Conservation (phyloP, 2,113 vertebrate species). For the Microtus montanus region DNA sequence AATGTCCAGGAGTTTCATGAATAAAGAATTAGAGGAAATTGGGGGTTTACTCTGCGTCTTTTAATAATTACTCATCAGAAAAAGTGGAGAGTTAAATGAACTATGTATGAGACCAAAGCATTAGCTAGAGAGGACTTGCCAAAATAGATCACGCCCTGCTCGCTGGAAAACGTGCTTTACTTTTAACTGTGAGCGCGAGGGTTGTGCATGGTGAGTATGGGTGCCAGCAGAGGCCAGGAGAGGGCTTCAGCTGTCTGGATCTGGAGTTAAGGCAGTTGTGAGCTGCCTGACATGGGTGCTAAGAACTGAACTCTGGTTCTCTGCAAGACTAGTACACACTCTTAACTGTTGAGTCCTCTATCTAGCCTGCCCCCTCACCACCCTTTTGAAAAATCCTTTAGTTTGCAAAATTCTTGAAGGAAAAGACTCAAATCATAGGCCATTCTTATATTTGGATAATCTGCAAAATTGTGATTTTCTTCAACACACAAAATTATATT, state of each 20-base stretch:
- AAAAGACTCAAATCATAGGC: background rate
- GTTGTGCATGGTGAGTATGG: background rate
- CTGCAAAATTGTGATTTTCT: background rate
- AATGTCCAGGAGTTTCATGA: background rate
- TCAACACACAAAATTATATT: background rate
- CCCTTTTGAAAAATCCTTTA: constrained; percentile 21
- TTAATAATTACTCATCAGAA: background rate
- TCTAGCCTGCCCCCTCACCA: too few species aligned
- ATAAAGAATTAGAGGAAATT: background rate
- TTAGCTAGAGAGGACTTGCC: background rate
- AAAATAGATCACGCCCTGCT: background rate
- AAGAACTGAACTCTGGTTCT: background rate
- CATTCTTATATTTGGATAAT: constrained; percentile 35
- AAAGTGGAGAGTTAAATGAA: background rate
- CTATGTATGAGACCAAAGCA: background rate
- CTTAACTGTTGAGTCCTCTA: background rate
- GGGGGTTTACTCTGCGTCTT: background rate
- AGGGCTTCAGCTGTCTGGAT: background rate
- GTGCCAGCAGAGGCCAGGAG: background rate
- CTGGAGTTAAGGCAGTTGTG: background rate
- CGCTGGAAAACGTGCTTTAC: background rate
- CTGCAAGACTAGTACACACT: background rate
- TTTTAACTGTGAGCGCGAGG: background rate
- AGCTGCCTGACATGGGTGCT: background rate
- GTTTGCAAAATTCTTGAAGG: background rate